Conservation (phyloP, 2,797 vertebrate genomes). For the Acipenser transmontanus region DNA sequence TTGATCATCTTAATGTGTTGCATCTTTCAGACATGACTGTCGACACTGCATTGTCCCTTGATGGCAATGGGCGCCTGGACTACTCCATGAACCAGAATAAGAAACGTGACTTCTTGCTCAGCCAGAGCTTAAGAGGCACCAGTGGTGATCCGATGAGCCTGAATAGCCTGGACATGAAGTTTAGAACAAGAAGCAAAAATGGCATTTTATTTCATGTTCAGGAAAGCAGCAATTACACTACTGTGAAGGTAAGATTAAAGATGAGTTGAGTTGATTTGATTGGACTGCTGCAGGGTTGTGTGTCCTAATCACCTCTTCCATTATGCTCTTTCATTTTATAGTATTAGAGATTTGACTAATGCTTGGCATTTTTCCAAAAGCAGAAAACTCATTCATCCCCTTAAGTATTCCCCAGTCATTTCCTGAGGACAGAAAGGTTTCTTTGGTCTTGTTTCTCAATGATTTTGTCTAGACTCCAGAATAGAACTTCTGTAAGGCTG, state of each 20-base stretch:
- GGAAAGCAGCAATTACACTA: slow-evolving; percentile 95
- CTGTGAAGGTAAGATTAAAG: slow-evolving; percentile 71
- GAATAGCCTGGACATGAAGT: slow-evolving; percentile 80
- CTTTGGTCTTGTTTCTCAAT: slow-evolving; percentile 41
- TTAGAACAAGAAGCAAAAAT: slow-evolving; percentile 86
- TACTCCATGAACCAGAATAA: slow-evolving; percentile 76
- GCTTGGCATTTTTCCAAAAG: slow-evolving; percentile 51
- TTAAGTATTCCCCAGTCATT: slow-evolving; percentile 41
- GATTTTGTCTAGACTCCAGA: slow-evolving; percentile 45
- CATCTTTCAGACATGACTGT: slow-evolving; percentile 70
- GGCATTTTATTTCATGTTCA: slow-evolving; percentile 84
- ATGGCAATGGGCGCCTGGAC: slow-evolving; percentile 85
- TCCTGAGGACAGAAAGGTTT: slow-evolving; percentile 37
- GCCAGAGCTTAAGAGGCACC: slow-evolving; percentile 39
- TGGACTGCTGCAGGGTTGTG: slow-evolving; percentile 16
- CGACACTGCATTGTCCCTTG: slow-evolving; percentile 84
- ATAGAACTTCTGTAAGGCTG: slow-evolving; percentile 34
- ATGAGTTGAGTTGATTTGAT: slow-evolving; percentile 23
- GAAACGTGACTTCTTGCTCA: slow-evolving; percentile 76
- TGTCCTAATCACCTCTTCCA: slow-evolving; percentile 37
- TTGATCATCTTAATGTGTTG: neutral
- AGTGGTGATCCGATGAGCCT: slow-evolving; percentile 23
- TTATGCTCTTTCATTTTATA: slow-evolving; percentile 40
- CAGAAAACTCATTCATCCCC: slow-evolving; percentile 45
- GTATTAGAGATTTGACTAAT: slow-evolving; percentile 39